Percentiles rank a stretch among this genome's conserved stretches.
phyloP scores from a whole-genome alignment of 2,888 invertebrate genomes.

The Bellardia pandia region DNA sequence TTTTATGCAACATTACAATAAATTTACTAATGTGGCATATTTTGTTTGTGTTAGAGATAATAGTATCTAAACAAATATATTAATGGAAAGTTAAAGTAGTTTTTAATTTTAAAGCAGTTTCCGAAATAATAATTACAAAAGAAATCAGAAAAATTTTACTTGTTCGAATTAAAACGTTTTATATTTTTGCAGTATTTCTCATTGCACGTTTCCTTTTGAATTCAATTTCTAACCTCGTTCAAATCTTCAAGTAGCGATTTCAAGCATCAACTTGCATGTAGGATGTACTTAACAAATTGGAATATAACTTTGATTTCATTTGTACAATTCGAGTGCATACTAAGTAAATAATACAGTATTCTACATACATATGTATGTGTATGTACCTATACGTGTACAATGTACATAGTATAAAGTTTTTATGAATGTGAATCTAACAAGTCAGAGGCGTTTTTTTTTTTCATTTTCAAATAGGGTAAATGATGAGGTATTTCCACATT shows the following conservation, averaged over 20 bases:
- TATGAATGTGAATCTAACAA: conserved; percentile 1
- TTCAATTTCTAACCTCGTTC: conserved; percentile 36
- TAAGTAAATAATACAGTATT: neutral
- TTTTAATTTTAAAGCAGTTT: neutral
- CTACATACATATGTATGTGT: neutral
- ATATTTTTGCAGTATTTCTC: neutral
- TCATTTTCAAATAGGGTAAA: neutral
- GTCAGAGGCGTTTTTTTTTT: neutral
- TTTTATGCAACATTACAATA: too few relatives aligned
- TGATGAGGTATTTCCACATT: neutral
- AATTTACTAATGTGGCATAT: too few relatives aligned
- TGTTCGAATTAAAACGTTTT: neutral
- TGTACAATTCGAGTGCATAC: conserved; percentile 34
- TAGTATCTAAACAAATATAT: neutral
- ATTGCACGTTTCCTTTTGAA: conserved; percentile 15
- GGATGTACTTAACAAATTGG: conserved; percentile 64
- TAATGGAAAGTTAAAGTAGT: neutral
- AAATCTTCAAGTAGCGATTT: conserved; percentile 58
- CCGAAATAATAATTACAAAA: neutral
- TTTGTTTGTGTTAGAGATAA: neutral
- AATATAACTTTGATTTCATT: conserved; percentile 67
- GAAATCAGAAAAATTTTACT: neutral
- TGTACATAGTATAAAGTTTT: neutral
- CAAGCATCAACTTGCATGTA: conserved; percentile 47
- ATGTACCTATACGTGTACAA: neutral